Conservation (phyloP, 2,113 vertebrate genomes). For the Azemiops feae region DNA sequence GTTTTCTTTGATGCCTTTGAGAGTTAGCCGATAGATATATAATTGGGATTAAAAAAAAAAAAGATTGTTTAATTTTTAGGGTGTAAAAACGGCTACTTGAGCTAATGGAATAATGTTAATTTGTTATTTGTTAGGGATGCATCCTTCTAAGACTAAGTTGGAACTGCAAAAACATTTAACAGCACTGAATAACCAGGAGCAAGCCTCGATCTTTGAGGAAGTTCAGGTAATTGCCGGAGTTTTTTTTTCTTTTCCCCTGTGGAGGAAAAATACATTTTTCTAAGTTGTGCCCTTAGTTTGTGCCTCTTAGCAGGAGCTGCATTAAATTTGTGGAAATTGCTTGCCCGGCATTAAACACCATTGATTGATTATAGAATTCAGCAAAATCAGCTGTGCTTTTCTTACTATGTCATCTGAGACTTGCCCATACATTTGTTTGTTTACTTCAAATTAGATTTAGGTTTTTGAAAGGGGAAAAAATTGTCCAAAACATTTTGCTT, state of each 20-base stretch:
- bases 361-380: neutral
- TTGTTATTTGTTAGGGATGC: constrained; percentile 75
- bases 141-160: constrained; percentile 88
- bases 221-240: constrained; percentile 77
- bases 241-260: too few species aligned
- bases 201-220: constrained; percentile 89
- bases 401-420: neutral
- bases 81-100: neutral
- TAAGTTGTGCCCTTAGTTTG: neutral
- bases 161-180: constrained; percentile 93
- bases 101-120: neutral
- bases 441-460: neutral
- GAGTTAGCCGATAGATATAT: neutral
- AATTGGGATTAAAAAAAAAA: neutral
- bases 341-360: neutral
- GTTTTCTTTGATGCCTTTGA: neutral
- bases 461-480: neutral
- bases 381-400: neutral
- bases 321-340: neutral
- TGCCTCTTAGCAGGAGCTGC: neutral
- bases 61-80: neutral
- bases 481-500: neutral
- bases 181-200: constrained; percentile 86
- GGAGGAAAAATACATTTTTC: neutral
- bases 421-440: neutral